Evolutionary conservation across 2,113 vertebrate species (phyloP).

Genomic region (Desmodus rotundus): DNA sequence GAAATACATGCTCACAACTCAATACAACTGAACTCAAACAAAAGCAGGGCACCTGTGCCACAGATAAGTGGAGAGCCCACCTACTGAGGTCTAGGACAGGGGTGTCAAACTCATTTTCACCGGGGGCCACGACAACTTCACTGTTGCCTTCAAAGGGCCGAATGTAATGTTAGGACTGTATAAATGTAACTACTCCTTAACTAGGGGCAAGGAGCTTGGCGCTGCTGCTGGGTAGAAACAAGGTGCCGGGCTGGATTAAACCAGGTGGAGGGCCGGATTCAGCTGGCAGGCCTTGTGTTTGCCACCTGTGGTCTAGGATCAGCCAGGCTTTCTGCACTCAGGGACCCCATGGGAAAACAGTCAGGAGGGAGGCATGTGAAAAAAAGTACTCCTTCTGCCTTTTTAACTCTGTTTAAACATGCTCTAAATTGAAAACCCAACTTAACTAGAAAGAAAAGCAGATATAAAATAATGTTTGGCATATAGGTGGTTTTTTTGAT

Average conservation of each 20-base stretch:
- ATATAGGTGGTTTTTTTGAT: not conserved
- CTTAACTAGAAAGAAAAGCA: not conserved
- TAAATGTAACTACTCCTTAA: no score
- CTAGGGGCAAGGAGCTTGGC: no score
- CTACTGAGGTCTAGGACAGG: no score
- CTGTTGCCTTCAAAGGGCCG: no score
- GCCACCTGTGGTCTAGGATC: not conserved
- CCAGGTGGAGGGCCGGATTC: no score
- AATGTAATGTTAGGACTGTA: no score
- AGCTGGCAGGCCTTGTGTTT: no score
- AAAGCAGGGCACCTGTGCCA: not conserved
- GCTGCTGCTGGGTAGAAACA: no score
- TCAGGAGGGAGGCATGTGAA: not conserved
- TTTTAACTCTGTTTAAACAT: not conserved
- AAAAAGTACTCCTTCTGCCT: not conserved
- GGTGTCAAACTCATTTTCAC: no score
- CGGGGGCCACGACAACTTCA: no score
- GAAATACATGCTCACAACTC: not conserved
- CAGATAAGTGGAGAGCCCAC: not conserved
- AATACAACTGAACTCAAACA: not conserved
- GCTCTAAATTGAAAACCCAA: not conserved
- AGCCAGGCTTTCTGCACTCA: not conserved
- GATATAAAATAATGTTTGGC: not conserved
- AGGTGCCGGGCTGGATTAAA: no score
- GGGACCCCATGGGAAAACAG: not conserved